phyloP scores from a whole-genome alignment of 2,797 vertebrate genomes.

The Notamacropus eugenii region DNA sequence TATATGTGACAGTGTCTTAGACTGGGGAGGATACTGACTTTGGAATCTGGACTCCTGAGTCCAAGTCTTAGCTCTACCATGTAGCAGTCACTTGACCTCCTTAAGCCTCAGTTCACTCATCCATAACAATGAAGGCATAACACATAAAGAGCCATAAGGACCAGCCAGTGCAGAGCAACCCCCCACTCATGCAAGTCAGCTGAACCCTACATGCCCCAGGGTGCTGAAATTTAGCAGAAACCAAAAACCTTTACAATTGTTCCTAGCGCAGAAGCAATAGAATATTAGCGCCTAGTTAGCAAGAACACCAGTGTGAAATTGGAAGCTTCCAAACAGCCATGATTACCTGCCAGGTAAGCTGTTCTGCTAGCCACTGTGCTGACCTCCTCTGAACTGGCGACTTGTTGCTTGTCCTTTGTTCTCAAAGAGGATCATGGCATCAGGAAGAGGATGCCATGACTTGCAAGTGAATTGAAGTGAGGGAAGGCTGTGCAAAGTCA shows the following conservation, averaged over 20 bases:
- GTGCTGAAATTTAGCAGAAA: too few species aligned
- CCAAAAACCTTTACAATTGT: not conserved
- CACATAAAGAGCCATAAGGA: too few species aligned
- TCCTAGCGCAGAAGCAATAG: not conserved
- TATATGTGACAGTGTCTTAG: not conserved
- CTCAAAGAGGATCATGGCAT: too few species aligned
- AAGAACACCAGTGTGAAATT: not conserved
- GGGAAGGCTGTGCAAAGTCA: too few species aligned
- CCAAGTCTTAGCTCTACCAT: not conserved
- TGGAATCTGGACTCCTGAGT: not conserved
- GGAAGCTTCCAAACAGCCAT: not conserved
- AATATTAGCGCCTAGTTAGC: not conserved
- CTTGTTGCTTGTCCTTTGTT: too few species aligned
- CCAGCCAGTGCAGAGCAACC: too few species aligned
- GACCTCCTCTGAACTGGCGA: not conserved
- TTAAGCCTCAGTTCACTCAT: too few species aligned
- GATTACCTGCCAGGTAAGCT: not conserved
- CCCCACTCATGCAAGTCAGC: too few species aligned
- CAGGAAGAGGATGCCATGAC: too few species aligned
- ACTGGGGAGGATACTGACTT: not conserved
- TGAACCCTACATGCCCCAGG: too few species aligned
- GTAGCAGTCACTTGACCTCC: not conserved
- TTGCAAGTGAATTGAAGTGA: too few species aligned
- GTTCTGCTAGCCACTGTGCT: not conserved
- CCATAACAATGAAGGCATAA: not conserved